Evolutionary conservation across 2,888 invertebrate species (phyloP).

Genomic region (Amblyjoppa proteus): DNA sequence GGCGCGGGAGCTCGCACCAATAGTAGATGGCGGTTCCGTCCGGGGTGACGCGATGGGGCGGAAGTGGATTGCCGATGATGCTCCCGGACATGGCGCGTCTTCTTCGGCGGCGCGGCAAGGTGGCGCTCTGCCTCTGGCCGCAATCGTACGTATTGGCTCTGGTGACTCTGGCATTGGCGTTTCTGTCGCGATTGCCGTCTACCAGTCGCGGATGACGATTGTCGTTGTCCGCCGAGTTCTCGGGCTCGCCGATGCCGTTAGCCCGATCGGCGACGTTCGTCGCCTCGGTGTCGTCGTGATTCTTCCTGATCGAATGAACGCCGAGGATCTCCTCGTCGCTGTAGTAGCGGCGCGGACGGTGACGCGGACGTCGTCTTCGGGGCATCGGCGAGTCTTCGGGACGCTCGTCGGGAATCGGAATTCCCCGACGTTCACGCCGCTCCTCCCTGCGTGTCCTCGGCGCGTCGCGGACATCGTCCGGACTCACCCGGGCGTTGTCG

Average conservation of each 20-base stretch:
- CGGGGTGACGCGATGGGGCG: slow-evolving; percentile 92
- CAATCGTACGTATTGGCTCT: slow-evolving; percentile 69
- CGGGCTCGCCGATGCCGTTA: slow-evolving; percentile 41
- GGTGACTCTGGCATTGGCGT: slow-evolving; percentile 75
- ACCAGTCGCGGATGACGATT: slow-evolving; percentile 60
- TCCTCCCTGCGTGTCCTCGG: slow-evolving; percentile 63
- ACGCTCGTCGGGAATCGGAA: slow-evolving; percentile 78
- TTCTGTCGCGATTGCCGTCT: slow-evolving; percentile 75
- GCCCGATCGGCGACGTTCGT: slow-evolving; percentile 29
- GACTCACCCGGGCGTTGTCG: slow-evolving; percentile 69
- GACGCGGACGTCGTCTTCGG: slow-evolving; percentile 60
- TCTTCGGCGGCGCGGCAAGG: slow-evolving; percentile 81
- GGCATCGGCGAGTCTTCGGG: slow-evolving; percentile 48
- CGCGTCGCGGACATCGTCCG: slow-evolving; percentile 57
- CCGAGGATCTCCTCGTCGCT: slow-evolving; percentile 72
- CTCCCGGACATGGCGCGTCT: slow-evolving; percentile 81
- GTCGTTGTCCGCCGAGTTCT: slow-evolving; percentile 53
- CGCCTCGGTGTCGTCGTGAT: slow-evolving; percentile 18
- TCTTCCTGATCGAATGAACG: slow-evolving; percentile 57
- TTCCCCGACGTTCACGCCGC: slow-evolving; percentile 67
- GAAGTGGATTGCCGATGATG: slow-evolving; percentile 84
- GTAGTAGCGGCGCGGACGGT: slow-evolving; percentile 69
- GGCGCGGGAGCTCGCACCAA: slow-evolving; percentile 92
- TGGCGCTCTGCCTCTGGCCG: slow-evolving; percentile 80
- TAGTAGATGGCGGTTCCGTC: slow-evolving; percentile 95